Conservation (phyloP, 2,113 vertebrate genomes). For the Protomyctophum bolini region DNA sequence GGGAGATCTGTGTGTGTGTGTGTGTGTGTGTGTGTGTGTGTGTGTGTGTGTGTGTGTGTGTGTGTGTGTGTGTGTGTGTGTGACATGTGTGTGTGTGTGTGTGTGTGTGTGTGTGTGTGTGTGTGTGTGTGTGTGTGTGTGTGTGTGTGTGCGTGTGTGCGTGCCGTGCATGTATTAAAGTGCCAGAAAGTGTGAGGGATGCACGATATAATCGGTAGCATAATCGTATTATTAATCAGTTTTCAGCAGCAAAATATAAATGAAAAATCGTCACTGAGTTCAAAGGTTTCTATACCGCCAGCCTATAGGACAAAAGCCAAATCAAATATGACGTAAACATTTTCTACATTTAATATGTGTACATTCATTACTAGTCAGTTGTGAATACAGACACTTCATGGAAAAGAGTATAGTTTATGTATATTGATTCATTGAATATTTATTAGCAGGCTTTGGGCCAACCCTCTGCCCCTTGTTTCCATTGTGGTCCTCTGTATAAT, state of each 20-base stretch:
- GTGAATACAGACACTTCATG: no score
- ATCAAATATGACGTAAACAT: no score
- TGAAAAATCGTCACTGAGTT: constrained; percentile 3
- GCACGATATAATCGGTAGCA: no score
- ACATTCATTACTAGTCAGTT: no score
- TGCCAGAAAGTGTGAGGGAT: background rate
- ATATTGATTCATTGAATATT: no score
- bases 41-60: constrained; percentile 8
- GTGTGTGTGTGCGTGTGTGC: background rate
- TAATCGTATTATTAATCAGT: constrained; percentile 20
- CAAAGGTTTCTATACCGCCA: constrained; percentile 21
- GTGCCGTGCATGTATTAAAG: background rate
- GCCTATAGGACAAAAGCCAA: no score
- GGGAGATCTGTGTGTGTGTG: background rate
- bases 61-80: constrained; percentile 5
- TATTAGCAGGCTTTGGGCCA: no score
- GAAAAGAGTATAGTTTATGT: no score
- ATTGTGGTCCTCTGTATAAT: no score
- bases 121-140: background rate
- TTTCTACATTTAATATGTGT: no score
- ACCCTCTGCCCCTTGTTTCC: no score
- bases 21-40: background rate
- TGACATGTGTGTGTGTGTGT: constrained; percentile 10
- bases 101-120: constrained; percentile 1
- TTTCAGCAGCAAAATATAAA: constrained; percentile 43